Conservation (phyloP, 2,888 invertebrate genomes). For the Parascotia fuliginaria region DNA sequence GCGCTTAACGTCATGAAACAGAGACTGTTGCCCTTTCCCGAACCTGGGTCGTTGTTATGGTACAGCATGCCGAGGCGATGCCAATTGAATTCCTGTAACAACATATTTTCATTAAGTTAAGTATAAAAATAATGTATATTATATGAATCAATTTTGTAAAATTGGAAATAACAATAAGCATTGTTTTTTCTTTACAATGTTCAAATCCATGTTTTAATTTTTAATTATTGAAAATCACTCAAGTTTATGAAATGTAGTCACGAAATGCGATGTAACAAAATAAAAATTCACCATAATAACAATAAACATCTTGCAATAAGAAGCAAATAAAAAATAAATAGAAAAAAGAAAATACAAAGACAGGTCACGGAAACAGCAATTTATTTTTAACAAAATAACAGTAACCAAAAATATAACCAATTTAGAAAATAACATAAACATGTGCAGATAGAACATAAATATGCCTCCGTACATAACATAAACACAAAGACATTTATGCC, state of each 20-base stretch:
- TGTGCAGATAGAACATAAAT: constrained; percentile 14
- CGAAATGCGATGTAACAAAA: background rate
- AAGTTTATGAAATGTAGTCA: too few relatives aligned
- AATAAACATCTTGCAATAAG: background rate
- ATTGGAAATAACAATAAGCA: too few relatives aligned
- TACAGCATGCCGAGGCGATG: constrained; percentile 89
- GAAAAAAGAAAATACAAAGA: constrained; percentile 35
- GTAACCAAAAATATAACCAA: background rate
- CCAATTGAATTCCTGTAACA: constrained; percentile 90
- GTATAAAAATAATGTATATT: too few relatives aligned
- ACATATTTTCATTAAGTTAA: background rate
- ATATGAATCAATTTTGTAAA: too few relatives aligned
- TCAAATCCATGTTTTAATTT: too few relatives aligned
- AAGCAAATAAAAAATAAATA: constrained; percentile 4
- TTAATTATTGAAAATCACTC: too few relatives aligned
- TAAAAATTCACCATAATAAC: background rate
- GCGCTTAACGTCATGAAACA: constrained; percentile 92
- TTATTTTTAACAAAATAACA: constrained; percentile 28
- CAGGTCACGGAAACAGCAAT: constrained; percentile 34
- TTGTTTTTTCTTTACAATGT: too few relatives aligned
- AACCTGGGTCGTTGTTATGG: constrained; percentile 88
- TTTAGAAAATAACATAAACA: constrained; percentile 12
- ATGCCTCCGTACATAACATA: too few relatives aligned
- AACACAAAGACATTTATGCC: too few relatives aligned
- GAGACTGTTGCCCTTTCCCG: constrained; percentile 89